Conservation (phyloP, 2,888 invertebrate genomes). For the Eucriotettix oculatus region DNA sequence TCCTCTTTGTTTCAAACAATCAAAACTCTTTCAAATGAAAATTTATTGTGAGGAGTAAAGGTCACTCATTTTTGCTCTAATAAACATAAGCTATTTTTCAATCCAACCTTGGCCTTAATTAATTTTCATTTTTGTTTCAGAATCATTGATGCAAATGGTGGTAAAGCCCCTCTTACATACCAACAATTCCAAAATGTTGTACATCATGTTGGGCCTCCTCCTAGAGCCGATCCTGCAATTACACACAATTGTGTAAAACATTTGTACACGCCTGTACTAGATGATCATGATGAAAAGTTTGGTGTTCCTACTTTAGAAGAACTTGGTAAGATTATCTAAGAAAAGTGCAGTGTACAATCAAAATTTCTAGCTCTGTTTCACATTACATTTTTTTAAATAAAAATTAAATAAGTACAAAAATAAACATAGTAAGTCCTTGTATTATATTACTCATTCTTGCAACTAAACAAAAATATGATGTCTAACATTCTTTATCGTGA, state of each 20-base stretch:
- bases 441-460: no score
- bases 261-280: slow-evolving; percentile 48
- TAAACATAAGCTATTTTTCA: not conserved
- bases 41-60: no score
- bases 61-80: no score
- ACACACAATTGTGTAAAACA: slow-evolving; percentile 36
- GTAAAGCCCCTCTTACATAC: slow-evolving; percentile 69
- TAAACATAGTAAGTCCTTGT: no score
- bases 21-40: no score
- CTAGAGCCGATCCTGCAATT: slow-evolving; percentile 41
- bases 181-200: slow-evolving; percentile 72
- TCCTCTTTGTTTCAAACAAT: no score
- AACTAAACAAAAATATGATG: no score
- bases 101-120: not conserved
- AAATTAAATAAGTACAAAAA: no score
- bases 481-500: no score
- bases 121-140: slow-evolving; percentile 25
- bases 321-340: slow-evolving; percentile 36
- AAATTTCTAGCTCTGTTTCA: no score
- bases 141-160: slow-evolving; percentile 66
- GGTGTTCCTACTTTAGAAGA: slow-evolving; percentile 76
- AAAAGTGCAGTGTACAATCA: no score
- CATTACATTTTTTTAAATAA: no score
- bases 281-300: slow-evolving; percentile 67
- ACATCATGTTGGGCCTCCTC: slow-evolving; percentile 58